phyloP scores from a whole-genome alignment of 2,888 invertebrate genomes.

The Heliconius erato region DNA sequence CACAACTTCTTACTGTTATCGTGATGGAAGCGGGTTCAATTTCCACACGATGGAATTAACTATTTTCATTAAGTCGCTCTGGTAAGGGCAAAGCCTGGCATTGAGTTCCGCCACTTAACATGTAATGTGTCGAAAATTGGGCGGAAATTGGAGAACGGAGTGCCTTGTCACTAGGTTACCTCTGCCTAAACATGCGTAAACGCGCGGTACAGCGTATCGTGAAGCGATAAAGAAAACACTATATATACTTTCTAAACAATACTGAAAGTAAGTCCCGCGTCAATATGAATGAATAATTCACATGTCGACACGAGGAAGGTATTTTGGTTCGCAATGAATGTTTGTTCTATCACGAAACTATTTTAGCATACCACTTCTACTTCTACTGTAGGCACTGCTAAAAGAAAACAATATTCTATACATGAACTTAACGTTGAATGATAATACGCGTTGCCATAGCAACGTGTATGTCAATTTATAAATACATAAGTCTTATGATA shows the following conservation, averaged over 20 bases:
- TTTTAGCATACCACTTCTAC: background rate
- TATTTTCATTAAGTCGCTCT: no score
- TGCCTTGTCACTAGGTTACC: background rate
- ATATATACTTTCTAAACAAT: conserved; percentile 1
- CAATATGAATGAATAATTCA: conserved; percentile 19
- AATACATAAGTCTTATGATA: no score
- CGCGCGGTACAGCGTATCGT: background rate
- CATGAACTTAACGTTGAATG: no score
- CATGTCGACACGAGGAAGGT: conserved; percentile 11
- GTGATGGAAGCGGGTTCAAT: no score
- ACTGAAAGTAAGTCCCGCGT: conserved; percentile 6
- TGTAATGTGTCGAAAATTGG: no score
- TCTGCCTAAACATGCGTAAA: background rate
- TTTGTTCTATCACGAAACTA: conserved; percentile 7
- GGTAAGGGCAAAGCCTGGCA: no score
- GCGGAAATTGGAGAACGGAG: background rate
- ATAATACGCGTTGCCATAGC: no score
- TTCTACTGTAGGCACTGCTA: background rate
- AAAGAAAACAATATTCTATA: no score
- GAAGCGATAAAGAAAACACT: background rate
- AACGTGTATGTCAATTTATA: no score
- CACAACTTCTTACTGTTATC: no score
- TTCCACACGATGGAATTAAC: no score
- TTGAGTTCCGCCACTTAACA: no score
- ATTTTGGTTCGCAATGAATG: conserved; percentile 17